phyloP scores from a whole-genome alignment of 1,140 invertebrate species.

The Pteromalus puparum region DNA sequence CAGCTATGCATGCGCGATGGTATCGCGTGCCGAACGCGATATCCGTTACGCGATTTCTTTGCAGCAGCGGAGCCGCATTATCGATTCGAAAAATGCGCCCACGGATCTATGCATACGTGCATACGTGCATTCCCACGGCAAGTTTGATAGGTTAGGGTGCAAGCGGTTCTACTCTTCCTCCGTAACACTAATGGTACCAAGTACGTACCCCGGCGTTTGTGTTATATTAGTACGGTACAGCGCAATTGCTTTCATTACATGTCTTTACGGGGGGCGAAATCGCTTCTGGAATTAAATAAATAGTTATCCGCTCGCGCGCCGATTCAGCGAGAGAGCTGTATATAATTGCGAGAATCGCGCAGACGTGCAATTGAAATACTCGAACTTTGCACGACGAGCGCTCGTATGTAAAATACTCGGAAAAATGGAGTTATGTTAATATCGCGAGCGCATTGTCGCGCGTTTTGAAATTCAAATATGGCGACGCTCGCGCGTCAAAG shows the following conservation, averaged over 20 bases:
- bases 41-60: conserved; percentile 37
- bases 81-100: conserved; percentile 32
- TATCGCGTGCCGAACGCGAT: conserved; percentile 49
- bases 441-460: background rate
- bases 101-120: background rate
- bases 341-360: background rate
- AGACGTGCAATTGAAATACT: conserved; percentile 8
- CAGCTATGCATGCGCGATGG: background rate
- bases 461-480: background rate
- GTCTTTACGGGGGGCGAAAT: background rate
- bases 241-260: conserved; percentile 45
- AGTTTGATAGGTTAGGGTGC: conserved; percentile 35
- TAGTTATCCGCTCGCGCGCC: background rate
- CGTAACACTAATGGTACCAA: too few species aligned
- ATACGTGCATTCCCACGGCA: conserved; percentile 31
- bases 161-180: background rate
- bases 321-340: too few species aligned
- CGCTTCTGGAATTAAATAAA: conserved; percentile 32
- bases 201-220: background rate
- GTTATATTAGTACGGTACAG: conserved; percentile 36
- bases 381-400: too few species aligned
- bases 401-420: background rate
- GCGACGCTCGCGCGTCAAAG: background rate
- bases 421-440: background rate
- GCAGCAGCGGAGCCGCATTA: background rate